Percentiles rank a stretch among this genome's conserved stretches.
phyloP scores from a whole-genome alignment of 2,113 vertebrate species.

The Passer montanus region DNA sequence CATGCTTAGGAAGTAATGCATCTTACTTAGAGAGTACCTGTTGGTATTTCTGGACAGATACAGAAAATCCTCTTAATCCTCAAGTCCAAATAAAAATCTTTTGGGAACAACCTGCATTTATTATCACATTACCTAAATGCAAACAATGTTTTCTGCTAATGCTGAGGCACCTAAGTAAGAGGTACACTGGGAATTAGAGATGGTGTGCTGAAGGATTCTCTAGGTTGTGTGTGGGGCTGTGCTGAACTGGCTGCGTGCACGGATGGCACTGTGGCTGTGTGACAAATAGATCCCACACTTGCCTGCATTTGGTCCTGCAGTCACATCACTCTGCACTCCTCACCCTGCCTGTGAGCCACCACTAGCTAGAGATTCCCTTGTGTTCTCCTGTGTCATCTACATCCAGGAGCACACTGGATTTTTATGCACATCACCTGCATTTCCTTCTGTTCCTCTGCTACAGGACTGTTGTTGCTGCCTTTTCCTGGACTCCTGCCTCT shows the following conservation, averaged over 20 bases:
- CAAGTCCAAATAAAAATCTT: background rate
- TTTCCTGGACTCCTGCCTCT: background rate
- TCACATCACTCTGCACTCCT: background rate
- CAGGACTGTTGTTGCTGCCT: background rate
- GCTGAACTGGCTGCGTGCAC: background rate
- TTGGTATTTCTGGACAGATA: background rate
- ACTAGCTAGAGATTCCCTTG: background rate
- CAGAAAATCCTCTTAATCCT: background rate
- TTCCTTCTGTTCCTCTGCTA: background rate
- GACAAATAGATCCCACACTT: background rate
- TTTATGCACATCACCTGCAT: background rate
- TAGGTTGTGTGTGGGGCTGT: background rate
- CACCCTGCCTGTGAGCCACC: background rate
- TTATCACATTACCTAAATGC: background rate
- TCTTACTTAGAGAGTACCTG: background rate
- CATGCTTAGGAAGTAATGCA: background rate
- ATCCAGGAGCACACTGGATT: background rate
- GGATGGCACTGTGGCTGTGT: background rate
- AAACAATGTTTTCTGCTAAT: background rate
- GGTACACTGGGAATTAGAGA: background rate
- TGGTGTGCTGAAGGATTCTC: background rate
- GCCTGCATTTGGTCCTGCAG: rapidly evolving
- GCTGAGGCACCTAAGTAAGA: background rate
- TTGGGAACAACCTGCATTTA: background rate
- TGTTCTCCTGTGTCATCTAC: background rate